phyloP scores from a whole-genome alignment of 2,113 vertebrate genomes.

The Pteropus alecto region DNA sequence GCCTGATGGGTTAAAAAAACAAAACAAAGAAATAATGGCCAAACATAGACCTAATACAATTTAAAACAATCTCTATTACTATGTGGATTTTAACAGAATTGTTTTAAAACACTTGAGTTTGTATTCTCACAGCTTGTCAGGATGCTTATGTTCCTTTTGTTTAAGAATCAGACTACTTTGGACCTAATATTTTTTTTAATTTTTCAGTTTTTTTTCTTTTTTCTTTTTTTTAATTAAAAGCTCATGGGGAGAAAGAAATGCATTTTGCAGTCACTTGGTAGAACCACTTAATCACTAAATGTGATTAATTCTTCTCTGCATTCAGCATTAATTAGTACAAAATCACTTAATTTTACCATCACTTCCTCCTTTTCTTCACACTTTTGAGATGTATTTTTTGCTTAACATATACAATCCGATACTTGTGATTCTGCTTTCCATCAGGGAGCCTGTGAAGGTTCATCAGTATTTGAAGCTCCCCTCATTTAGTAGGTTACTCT shows the following conservation, averaged over 20 bases:
- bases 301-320: neutral
- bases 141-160: neutral
- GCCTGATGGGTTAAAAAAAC: neutral
- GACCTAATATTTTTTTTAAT: neutral
- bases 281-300: neutral
- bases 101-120: neutral
- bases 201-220: neutral
- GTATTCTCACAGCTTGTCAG: neutral
- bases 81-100: neutral
- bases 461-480: neutral
- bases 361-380: neutral
- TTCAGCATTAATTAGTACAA: neutral
- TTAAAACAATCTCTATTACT: neutral
- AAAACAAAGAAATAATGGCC: neutral
- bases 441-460: neutral
- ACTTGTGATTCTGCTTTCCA: neutral
- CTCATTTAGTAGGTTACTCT: neutral
- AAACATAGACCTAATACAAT: neutral
- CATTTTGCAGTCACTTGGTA: neutral
- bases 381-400: neutral
- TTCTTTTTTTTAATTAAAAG: neutral
- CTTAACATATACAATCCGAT: neutral
- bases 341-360: neutral
- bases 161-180: constrained; percentile 12
- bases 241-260: neutral